These are phyloP conservation scores for Craterocephalus amniculus DNA, from an alignment of 2,797 vertebrate species.

Conservation along the genomic window DNA sequence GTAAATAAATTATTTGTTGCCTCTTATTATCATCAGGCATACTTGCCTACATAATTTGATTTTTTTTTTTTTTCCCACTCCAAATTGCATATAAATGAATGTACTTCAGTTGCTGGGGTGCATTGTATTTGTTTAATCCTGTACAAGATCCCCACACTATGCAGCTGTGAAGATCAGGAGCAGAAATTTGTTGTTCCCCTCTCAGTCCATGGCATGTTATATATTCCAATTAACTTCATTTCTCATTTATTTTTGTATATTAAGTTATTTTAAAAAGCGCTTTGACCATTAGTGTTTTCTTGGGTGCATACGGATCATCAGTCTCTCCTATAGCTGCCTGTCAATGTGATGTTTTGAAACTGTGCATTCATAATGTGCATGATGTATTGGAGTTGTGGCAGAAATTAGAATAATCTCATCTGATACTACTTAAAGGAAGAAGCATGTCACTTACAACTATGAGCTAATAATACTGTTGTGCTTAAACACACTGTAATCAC, in stretches of 20 bases:
- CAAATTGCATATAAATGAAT: conserved; percentile 44
- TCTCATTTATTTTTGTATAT: conserved; percentile 60
- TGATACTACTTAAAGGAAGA: conserved; percentile 53
- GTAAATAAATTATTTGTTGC: no score
- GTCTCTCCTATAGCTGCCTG: conserved; percentile 67
- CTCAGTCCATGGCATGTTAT: conserved; percentile 62
- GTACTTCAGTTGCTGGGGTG: conserved; percentile 40
- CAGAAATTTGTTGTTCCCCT: conserved; percentile 53
- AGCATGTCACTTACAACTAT: conserved; percentile 69
- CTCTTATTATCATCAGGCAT: background rate
- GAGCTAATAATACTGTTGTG: conserved; percentile 66
- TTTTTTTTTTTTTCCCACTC: conserved; percentile 4
- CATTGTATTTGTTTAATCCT: conserved; percentile 28
- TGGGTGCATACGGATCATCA: conserved; percentile 53
- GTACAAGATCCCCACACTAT: conserved; percentile 41
- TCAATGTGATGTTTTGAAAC: conserved; percentile 74
- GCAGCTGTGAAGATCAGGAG: conserved; percentile 25
- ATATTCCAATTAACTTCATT: conserved; percentile 51
- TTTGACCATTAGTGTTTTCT: conserved; percentile 64
- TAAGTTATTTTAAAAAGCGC: conserved; percentile 47
- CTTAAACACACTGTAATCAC: conserved; percentile 58
- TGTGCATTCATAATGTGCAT: conserved; percentile 73
- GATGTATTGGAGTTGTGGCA: conserved; percentile 66
- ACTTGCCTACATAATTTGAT: background rate
- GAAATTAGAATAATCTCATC: conserved; percentile 55